Evolutionary conservation across 2,888 invertebrate species (phyloP).

Genomic region (Deroplatys truncata): DNA sequence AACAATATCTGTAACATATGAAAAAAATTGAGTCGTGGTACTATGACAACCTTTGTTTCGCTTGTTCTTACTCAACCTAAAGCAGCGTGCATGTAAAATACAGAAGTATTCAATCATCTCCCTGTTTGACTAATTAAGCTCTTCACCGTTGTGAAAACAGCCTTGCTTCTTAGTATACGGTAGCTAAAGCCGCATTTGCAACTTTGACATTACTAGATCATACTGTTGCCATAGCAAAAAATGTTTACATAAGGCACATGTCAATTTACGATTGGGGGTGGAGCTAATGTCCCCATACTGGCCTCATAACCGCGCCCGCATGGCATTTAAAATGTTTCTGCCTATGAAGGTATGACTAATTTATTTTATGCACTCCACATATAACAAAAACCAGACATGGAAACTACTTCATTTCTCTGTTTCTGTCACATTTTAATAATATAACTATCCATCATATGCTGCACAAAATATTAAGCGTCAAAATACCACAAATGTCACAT

Average conservation of each 20-base stretch:
- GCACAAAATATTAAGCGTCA: background rate
- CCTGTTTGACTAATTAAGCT: too few relatives aligned
- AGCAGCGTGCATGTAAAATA: too few relatives aligned
- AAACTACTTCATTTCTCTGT: background rate
- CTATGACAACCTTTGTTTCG: too few relatives aligned
- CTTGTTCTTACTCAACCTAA: too few relatives aligned
- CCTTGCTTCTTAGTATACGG: too few relatives aligned
- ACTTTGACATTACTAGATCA: too few relatives aligned
- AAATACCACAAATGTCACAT: background rate
- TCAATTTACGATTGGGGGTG: background rate
- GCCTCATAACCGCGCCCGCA: background rate
- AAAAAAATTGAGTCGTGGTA: too few relatives aligned
- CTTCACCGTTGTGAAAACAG: too few relatives aligned
- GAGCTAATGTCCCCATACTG: background rate
- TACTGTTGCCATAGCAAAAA: background rate
- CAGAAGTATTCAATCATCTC: too few relatives aligned
- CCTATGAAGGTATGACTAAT: background rate
- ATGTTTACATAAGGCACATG: background rate
- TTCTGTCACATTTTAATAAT: background rate
- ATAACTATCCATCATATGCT: background rate
- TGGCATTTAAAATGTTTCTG: background rate
- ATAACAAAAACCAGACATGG: background rate
- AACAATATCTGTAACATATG: too few relatives aligned
- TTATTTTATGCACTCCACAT: background rate
- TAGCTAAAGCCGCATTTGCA: too few relatives aligned